A percentile compares a stretch with the other conserved stretches of the same genome.
phyloP scores from a whole-genome alignment of 2,888 invertebrate genomes.

The Drosophila lacicola region DNA sequence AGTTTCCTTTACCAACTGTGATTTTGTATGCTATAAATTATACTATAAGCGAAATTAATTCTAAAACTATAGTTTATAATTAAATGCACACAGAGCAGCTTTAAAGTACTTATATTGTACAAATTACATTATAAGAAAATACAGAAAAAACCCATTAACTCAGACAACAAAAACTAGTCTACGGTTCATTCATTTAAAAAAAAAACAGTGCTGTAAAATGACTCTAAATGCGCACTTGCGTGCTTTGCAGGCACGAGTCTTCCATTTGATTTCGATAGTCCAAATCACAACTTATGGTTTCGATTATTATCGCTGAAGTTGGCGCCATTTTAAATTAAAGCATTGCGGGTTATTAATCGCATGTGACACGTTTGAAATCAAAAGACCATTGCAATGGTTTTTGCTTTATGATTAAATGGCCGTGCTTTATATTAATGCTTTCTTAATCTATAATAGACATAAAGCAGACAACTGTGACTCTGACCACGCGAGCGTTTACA shows the following conservation, averaged over 20 bases:
- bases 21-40: slow-evolving; percentile 40
- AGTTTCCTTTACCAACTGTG: slow-evolving; percentile 52
- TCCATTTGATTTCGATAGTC: slow-evolving; percentile 11
- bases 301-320: slow-evolving; percentile 20
- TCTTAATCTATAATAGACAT: not conserved
- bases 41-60: slow-evolving; percentile 37
- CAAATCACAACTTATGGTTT: slow-evolving; percentile 8
- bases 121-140: slow-evolving; percentile 30
- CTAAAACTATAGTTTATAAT: slow-evolving; percentile 2
- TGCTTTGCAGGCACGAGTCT: not conserved
- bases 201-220: slow-evolving; percentile 29
- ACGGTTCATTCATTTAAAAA: slow-evolving; percentile 9
- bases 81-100: slow-evolving; percentile 13
- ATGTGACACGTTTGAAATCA: not conserved
- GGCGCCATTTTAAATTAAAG: slow-evolving; percentile 25
- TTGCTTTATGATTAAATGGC: not conserved
- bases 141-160: slow-evolving; percentile 24
- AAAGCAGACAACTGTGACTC: not conserved
- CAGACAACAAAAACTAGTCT: slow-evolving; percentile 2
- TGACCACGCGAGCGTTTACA: slow-evolving; percentile 11
- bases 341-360: not conserved
- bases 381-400: not conserved
- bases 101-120: slow-evolving; percentile 17
- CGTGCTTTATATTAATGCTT: not conserved
- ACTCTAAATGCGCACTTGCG: not conserved